phyloP scores from a whole-genome alignment of 2,888 invertebrate species.

The Latheticus oryzae region DNA sequence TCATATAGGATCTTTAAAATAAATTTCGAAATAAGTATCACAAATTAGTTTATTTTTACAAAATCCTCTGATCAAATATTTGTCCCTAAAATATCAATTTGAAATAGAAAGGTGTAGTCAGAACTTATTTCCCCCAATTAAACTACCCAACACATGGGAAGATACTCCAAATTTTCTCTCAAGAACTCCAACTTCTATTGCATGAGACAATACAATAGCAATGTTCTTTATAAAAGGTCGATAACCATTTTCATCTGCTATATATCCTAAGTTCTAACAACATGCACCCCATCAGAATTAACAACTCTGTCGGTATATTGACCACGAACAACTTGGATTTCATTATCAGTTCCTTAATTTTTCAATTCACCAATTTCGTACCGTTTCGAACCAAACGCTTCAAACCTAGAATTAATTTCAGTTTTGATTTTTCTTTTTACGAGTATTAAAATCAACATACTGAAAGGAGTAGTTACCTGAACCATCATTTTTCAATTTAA shows the following conservation, averaged over 20 bases:
- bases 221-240: conserved; percentile 9
- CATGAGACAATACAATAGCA: background rate
- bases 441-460: too few relatives aligned
- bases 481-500: conserved; percentile 14
- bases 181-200: background rate
- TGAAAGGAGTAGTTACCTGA: too few relatives aligned
- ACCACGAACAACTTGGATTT: conserved; percentile 16
- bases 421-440: too few relatives aligned
- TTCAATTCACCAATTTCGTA: conserved; percentile 18
- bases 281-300: conserved; percentile 5
- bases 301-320: conserved; percentile 2
- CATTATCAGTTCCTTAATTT: conserved; percentile 13
- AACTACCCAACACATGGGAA: background rate
- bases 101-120: background rate
- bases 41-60: too few relatives aligned
- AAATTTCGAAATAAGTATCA: too few relatives aligned
- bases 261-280: conserved; percentile 13
- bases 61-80: too few relatives aligned
- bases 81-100: background rate
- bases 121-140: background rate
- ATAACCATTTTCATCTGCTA: conserved; percentile 25
- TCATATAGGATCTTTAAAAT: too few relatives aligned
- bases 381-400: background rate
- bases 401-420: conserved; percentile 6
- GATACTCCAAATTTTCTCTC: too few relatives aligned